A percentile compares a stretch with the other conserved stretches of the same genome.
phyloP scores from a whole-genome alignment of 2,797 vertebrate species.

The Myripristis murdjan region DNA sequence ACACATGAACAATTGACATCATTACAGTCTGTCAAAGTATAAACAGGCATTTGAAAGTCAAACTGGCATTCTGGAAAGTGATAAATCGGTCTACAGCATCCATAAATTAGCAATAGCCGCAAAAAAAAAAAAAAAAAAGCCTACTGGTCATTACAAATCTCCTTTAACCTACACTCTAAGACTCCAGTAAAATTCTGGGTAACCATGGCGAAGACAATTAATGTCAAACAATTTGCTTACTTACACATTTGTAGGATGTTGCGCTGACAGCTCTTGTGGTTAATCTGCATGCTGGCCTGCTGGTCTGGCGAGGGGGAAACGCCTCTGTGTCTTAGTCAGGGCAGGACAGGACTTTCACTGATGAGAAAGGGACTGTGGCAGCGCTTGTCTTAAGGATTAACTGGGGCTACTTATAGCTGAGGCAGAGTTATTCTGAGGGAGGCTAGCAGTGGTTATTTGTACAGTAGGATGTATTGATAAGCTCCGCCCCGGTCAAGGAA shows the following conservation, averaged over 20 bases:
- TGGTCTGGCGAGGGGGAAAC: conserved; percentile 35
- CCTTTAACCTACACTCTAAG: background rate
- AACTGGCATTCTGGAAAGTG: background rate
- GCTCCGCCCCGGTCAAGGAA: conserved; percentile 19
- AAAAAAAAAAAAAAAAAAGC: background rate
- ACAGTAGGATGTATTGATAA: conserved; percentile 8
- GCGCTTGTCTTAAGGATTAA: conserved; percentile 81
- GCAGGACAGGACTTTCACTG: conserved; percentile 65
- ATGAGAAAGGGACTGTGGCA: conserved; percentile 52
- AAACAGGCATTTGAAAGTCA: background rate
- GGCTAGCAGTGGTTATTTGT: conserved; percentile 34
- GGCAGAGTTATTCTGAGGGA: conserved; percentile 72
- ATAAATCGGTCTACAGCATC: background rate
- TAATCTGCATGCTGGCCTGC: conserved; percentile 58
- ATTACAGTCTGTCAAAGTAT: background rate
- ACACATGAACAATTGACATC: background rate
- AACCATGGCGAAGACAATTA: background rate
- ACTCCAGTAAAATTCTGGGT: background rate
- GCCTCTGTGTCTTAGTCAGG: conserved; percentile 42
- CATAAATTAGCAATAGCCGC: background rate
- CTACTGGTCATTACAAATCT: background rate
- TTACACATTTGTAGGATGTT: conserved; percentile 65
- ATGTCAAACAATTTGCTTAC: conserved; percentile 39
- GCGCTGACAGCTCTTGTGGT: conserved; percentile 22
- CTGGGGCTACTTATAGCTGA: conserved; percentile 76